Evolutionary conservation across 2,888 invertebrate species (phyloP), one percentile per base, ranked within the genome.

Genomic region (Oxycera nigricornis): DNA sequence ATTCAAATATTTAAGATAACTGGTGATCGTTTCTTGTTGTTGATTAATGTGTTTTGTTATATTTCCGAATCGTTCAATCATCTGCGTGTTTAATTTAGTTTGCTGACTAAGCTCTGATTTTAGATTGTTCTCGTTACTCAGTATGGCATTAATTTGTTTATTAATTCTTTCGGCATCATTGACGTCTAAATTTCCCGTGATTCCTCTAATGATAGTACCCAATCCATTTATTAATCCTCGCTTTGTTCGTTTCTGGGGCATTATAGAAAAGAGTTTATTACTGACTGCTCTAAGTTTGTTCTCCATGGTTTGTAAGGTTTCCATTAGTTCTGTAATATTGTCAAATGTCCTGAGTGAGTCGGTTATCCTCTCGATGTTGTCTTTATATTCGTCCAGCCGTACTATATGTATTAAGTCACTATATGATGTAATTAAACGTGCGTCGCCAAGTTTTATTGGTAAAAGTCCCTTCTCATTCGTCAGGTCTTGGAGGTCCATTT

Each of bases 41-140:
- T 46, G 9, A 52, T 73, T 73, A 17, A 73, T 65, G 26, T 73
- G 73, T 14, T 65, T 73, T 2, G 52, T 31, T 6, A 73, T 62
- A 52, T 73, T 73, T 11, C 52, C 24, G 9, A 62, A 50, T 11
- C 65, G 50, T 31, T 73, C 50, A 2, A 73, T 62, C 73, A 73
- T 73, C 1, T 65, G 62, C 41, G 30, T 46, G 26, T 62, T 62
- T 22, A 73, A 9, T 17, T 52, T 22, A 3, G 52, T 24, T 35
- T 73, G 50, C 24, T 57, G 14, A 24, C 39, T 72, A 14, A n/a
- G 1, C 24, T 55, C 4, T n/a, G 17, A 4, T 14, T 70, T 55
- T 24, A 2, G n/a, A 30, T 14, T 46, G n/a, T 30, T 30, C 1
- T 59, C n/a, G 30, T 59, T 59, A 30, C 17, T n/a, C n/a, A 50